These are phyloP conservation scores for Serrognathus titanus DNA, from an alignment of 2,888 invertebrate genomes.

Conservation along the genomic window DNA sequence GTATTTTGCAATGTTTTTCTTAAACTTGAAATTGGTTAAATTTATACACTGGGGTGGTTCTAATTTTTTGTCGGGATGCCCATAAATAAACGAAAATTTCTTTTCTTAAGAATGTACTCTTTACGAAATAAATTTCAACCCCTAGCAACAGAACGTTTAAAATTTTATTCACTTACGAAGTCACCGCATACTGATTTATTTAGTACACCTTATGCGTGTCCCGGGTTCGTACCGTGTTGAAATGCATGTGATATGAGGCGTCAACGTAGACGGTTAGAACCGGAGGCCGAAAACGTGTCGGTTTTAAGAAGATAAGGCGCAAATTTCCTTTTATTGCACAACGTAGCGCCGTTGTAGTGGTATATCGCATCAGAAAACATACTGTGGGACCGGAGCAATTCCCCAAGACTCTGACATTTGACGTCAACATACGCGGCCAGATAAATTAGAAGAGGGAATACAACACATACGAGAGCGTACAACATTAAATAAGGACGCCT, in stretches of 20 bases:
- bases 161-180: too few species aligned
- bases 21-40: too few species aligned
- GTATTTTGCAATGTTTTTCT: too few species aligned
- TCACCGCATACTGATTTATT: too few species aligned
- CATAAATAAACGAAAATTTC: too few species aligned
- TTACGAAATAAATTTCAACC: too few species aligned
- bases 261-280: conserved; percentile 4
- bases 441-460: conserved; percentile 45
- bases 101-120: too few species aligned
- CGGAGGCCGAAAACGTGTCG: conserved; percentile 1
- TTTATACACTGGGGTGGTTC: too few species aligned
- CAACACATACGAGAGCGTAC: conserved; percentile 26
- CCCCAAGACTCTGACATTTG: conserved; percentile 42
- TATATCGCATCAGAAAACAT: conserved; percentile 46
- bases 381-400: conserved; percentile 44
- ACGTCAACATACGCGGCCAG: conserved; percentile 41
- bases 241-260: conserved; percentile 5
- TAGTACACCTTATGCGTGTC: too few species aligned
- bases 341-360: conserved; percentile 20
- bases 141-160: too few species aligned
- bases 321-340: conserved; percentile 26
- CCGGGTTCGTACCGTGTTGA: too few species aligned
- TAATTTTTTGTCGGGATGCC: too few species aligned
- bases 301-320: conserved; percentile 24
- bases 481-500: conserved; percentile 9